Evolutionary conservation across 2,888 invertebrate genomes (phyloP).

Genomic region (Trichogramma evanescens): DNA sequence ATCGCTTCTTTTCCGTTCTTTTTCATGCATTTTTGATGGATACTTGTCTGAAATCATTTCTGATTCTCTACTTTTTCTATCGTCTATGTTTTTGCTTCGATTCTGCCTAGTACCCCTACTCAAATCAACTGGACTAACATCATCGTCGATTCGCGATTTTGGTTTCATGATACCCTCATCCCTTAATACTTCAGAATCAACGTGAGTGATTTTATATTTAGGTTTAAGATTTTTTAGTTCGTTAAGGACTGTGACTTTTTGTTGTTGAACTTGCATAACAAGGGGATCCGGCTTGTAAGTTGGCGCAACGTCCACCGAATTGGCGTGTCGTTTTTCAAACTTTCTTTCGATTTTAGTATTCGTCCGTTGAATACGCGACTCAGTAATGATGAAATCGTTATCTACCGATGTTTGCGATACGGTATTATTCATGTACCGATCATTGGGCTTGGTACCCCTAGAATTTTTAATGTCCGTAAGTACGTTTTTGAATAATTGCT

Average conservation of each 20-base stretch:
- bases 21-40: constrained; percentile 32
- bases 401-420: constrained; percentile 6
- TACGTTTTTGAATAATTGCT: constrained; percentile 38
- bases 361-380: constrained; percentile 39
- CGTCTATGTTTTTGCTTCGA: constrained; percentile 39
- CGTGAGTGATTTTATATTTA: constrained; percentile 43
- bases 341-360: constrained; percentile 41
- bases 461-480: constrained; percentile 37
- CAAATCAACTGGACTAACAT: constrained; percentile 37
- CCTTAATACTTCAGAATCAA: constrained; percentile 42
- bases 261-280: constrained; percentile 39
- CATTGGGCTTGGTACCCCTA: constrained; percentile 32
- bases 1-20: constrained; percentile 36
- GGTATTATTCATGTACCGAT: constrained; percentile 35
- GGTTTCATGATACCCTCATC: constrained; percentile 46
- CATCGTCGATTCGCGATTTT: constrained; percentile 44
- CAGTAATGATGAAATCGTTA: constrained; percentile 33
- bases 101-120: constrained; percentile 28
- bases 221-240: constrained; percentile 41
- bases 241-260: constrained; percentile 40
- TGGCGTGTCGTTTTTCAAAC: constrained; percentile 35
- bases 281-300: constrained; percentile 36
- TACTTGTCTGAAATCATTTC: constrained; percentile 32
- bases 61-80: constrained; percentile 31
- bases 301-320: constrained; percentile 30